A percentile compares a stretch with the other conserved stretches of the same genome.
These are phyloP conservation scores for Hemicordylus capensis DNA, from an alignment of 2,113 vertebrate genomes.

Conservation along the genomic window DNA sequence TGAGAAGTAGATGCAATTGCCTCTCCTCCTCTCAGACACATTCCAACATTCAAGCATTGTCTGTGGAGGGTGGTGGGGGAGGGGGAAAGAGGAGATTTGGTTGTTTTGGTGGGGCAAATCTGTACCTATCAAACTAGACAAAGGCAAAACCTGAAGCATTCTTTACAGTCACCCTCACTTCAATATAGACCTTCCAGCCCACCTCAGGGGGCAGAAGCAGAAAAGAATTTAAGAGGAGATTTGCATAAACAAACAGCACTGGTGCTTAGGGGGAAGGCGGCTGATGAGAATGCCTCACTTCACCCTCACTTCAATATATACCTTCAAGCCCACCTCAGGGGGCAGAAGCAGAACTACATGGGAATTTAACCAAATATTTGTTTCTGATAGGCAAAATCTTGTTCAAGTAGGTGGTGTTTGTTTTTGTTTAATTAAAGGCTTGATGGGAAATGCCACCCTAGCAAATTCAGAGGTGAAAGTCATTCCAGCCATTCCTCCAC, in stretches of 20 bases:
- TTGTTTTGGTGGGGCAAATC: background rate
- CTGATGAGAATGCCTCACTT: constrained; percentile 68
- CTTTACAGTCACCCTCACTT: constrained; percentile 6
- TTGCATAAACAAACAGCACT: constrained; percentile 72
- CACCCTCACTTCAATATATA: constrained; percentile 57
- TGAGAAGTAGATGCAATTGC: background rate
- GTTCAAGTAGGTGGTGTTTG: constrained; percentile 21
- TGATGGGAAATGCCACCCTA: constrained; percentile 27
- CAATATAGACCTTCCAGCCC: constrained; percentile 1
- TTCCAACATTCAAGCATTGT: background rate
- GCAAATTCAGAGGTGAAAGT: constrained; percentile 32
- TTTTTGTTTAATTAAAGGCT: constrained; percentile 13
- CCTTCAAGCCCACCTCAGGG: background rate
- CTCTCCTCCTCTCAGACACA: background rate
- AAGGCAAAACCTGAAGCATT: constrained; percentile 1
- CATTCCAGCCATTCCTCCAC: constrained; percentile 6
- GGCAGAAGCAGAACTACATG: background rate
- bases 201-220: background rate
- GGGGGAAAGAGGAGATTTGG: background rate
- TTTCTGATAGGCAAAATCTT: constrained; percentile 17
- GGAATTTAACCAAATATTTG: background rate
- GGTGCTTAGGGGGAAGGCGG: constrained; percentile 63
- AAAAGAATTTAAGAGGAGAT: too few species aligned
- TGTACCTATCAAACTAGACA: background rate
- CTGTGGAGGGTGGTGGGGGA: too few species aligned